These are phyloP conservation scores for Micromesistius poutassou DNA, from an alignment of 2,797 vertebrate species.

Conservation along the genomic window DNA sequence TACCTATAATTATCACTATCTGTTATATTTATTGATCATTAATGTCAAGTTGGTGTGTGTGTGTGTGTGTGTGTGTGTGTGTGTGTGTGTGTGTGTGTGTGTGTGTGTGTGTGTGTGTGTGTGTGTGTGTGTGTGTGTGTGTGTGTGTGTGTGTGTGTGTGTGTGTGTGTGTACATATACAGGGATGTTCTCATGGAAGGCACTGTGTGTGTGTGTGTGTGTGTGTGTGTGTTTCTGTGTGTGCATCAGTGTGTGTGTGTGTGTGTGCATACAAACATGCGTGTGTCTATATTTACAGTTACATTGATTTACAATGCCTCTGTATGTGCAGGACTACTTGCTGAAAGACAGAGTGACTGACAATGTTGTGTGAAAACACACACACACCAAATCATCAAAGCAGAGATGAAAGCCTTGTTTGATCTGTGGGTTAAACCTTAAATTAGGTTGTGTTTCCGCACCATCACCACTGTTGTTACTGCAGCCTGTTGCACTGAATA, in stretches of 20 bases:
- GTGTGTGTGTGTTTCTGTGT: neutral
- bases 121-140: too few species aligned
- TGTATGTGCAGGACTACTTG: too few species aligned
- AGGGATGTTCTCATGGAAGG: neutral
- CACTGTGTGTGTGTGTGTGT: neutral
- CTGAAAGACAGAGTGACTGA: too few species aligned
- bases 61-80: slow-evolving; percentile 17
- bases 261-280: neutral
- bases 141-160: too few species aligned
- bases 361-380: neutral
- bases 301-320: too few species aligned
- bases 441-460: slow-evolving; percentile 2
- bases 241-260: neutral
- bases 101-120: too few species aligned
- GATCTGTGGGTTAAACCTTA: slow-evolving; percentile 17
- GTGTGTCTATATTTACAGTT: neutral
- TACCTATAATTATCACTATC: too few species aligned
- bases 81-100: slow-evolving; percentile 3
- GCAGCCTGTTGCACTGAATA: neutral
- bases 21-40: too few species aligned
- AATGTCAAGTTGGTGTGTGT: neutral
- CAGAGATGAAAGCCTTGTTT: slow-evolving; percentile 1
- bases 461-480: too few species aligned
- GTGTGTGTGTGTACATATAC: too few species aligned
- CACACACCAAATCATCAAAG: neutral